Evolutionary conservation across 2,113 vertebrate species (phyloP).

Genomic region (Oryctolagus cuniculus): mOryCun1.1 NC_091440.1:95110501-95111000

Average conservation of each 20-base stretch:
- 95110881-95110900: not conserved
- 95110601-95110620: conserved; percentile 38
- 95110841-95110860: not conserved
- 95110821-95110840: too few relatives aligned
- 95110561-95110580: not conserved
- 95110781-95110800: too few relatives aligned
- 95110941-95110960: conserved; percentile 41
- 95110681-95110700: too few relatives aligned
- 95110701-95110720: too few relatives aligned
- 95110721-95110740: too few relatives aligned
- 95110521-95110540: not conserved
- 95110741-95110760: too few relatives aligned
- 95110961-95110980: not conserved
- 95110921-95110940: not conserved
- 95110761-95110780: too few relatives aligned
- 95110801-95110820: too few relatives aligned
- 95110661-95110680: too few relatives aligned
- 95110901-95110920: not conserved
- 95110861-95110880: conserved; percentile 30
- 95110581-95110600: conserved; percentile 5
- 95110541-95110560: not conserved
- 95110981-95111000: conserved; percentile 73
- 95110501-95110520: not conserved
- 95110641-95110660: not conserved
- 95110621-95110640: not conserved